phyloP scores from a whole-genome alignment of 2,797 vertebrate genomes.

The Microchirus variegatus region DNA sequence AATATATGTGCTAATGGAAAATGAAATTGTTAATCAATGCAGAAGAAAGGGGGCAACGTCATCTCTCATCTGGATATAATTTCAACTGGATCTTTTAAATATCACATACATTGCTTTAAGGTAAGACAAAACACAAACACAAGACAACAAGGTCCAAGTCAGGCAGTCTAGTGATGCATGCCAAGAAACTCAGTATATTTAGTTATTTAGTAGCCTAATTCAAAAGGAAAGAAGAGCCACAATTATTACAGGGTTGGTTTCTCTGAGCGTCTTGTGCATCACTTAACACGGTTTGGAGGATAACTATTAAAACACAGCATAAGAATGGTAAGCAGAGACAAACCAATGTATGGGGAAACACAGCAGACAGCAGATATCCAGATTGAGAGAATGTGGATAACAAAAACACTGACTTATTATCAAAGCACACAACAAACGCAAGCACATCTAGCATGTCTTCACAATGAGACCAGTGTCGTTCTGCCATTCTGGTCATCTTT shows the following conservation, averaged over 20 bases:
- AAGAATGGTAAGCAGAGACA: slow-evolving; percentile 81
- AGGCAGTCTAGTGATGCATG: slow-evolving; percentile 76
- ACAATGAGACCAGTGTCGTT: slow-evolving; percentile 58
- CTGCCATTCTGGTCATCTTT: slow-evolving; percentile 84
- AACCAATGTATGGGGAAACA: slow-evolving; percentile 79
- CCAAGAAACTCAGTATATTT: slow-evolving; percentile 55
- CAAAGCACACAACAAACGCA: slow-evolving; percentile 68
- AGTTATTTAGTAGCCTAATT: slow-evolving; percentile 50
- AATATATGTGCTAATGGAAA: slow-evolving; percentile 24
- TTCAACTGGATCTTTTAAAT: slow-evolving; percentile 32
- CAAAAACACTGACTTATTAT: slow-evolving; percentile 68
- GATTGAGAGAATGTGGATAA: slow-evolving; percentile 83
- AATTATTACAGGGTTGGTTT: slow-evolving; percentile 37
- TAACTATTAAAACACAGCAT: slow-evolving; percentile 71
- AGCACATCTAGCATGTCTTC: slow-evolving; percentile 62
- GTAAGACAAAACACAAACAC: slow-evolving; percentile 69
- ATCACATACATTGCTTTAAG: slow-evolving; percentile 34
- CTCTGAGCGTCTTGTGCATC: slow-evolving; percentile 71
- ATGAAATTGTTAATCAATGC: slow-evolving; percentile 34
- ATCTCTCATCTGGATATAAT: slow-evolving; percentile 74
- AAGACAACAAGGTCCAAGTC: slow-evolving; percentile 59
- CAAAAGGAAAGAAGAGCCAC: slow-evolving; percentile 23
- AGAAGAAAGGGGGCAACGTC: slow-evolving; percentile 39
- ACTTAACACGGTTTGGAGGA: slow-evolving; percentile 73
- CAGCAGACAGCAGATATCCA: slow-evolving; percentile 84